Evolutionary conservation across 2,113 vertebrate genomes (phyloP), one percentile per base, ranked within the genome.

Genomic region (Camelus dromedarius): DNA sequence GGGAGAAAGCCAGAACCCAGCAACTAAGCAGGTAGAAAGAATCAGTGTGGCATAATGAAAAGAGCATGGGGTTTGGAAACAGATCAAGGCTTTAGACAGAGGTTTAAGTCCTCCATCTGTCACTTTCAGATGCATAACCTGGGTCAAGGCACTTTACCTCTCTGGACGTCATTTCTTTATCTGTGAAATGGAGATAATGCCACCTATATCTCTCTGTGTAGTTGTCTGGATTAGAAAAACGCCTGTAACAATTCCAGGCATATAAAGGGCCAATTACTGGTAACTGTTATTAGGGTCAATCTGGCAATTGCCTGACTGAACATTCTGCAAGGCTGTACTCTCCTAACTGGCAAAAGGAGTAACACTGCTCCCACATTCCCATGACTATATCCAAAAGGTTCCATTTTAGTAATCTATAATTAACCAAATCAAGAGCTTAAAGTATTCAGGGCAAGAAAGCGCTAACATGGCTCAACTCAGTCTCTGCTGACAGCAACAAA

Each of bases 361-460:
- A 89, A 86, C 46, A 88, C 50, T 91, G 48, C 26, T 95, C 69
- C 72, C 77, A 94, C 85, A 84, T 88, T 96, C 94, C 95, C 96
- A 96, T 96, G 85, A 64, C 82, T 90, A 62, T 60, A 80, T 73
- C 75, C 77, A 91, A 97, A 94, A 93, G 73, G 85, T 75, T 93
- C 86, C 54, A 62, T 80, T 96, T 97, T 70, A 91, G 83, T 94
- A 95, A 97, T 93, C 96, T 88, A 96, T 96, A 97, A 97, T 98
- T 97, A 98, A 96, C 91, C 62, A 93, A 93, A 96, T 96, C 92
- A 96, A 96, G 76, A 88, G 95, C 91, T 98, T 95, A 95, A 96
- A 96, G 95, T 97, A 97, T 94, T 96, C 91, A 94, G 85, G 93
- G 67, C 96, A 97, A 97, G 96, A 94, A 97, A 90, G 86, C 8